Conservation (phyloP, 2,888 invertebrate species). For the Tetranychus truncatus region DNA sequence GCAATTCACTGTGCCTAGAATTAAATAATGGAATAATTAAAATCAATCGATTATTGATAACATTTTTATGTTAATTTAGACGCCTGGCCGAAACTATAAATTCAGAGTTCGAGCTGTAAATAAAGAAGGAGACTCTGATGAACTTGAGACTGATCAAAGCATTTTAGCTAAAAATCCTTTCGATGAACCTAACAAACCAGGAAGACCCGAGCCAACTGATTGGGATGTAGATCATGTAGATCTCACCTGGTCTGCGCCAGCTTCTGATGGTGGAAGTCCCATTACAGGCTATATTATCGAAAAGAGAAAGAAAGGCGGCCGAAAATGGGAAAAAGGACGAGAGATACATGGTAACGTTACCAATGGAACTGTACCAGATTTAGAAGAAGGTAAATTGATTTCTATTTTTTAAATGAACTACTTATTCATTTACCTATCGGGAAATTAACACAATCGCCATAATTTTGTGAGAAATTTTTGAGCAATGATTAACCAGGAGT, state of each 20-base stretch:
- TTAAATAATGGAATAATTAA: no score
- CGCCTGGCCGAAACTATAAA: slow-evolving; percentile 78
- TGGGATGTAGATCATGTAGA: slow-evolving; percentile 91
- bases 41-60: no score
- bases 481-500: no score
- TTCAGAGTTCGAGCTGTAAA: slow-evolving; percentile 85
- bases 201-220: slow-evolving; percentile 37
- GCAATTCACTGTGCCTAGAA: no score
- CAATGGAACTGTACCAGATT: slow-evolving; percentile 68
- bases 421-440: no score
- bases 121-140: slow-evolving; percentile 81
- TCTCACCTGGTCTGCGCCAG: slow-evolving; percentile 82
- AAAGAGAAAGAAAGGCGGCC: slow-evolving; percentile 77
- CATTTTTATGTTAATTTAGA: slow-evolving; percentile 29
- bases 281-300: slow-evolving; percentile 87
- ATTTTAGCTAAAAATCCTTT: slow-evolving; percentile 90
- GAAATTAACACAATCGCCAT: no score
- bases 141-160: slow-evolving; percentile 56
- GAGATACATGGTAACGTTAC: slow-evolving; percentile 82
- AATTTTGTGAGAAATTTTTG: no score
- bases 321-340: slow-evolving; percentile 70
- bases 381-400: slow-evolving; percentile 75
- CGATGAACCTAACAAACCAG: slow-evolving; percentile 46
- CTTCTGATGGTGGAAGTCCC: slow-evolving; percentile 79
- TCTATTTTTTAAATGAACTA: slow-evolving; percentile 16